These are phyloP conservation scores for Malurus leucopterus DNA, from an alignment of 2,797 vertebrate species.

Conservation along the genomic window DNA sequence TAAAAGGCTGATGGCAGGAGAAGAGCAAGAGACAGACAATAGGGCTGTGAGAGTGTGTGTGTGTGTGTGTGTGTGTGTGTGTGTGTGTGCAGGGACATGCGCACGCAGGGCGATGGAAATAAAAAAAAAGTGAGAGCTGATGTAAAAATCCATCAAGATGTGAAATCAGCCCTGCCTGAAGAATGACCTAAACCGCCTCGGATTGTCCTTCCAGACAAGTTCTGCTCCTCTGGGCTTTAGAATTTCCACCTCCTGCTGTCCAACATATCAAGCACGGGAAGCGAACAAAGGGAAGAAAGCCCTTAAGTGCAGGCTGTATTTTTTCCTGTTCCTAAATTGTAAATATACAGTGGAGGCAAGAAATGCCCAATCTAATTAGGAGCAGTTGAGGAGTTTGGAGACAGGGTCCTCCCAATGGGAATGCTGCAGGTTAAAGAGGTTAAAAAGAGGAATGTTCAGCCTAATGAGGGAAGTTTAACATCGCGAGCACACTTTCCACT, in stretches of 20 bases:
- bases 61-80: background rate
- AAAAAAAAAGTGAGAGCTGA: background rate
- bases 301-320: slow-evolving; percentile 50
- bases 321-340: slow-evolving; percentile 59
- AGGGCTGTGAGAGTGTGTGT: background rate
- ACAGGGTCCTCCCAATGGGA: slow-evolving; percentile 65
- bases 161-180: background rate
- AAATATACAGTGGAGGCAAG: slow-evolving; percentile 65
- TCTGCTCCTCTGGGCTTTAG: slow-evolving; percentile 47
- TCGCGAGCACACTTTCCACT: slow-evolving; percentile 4
- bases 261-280: slow-evolving; percentile 30
- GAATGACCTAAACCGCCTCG: background rate
- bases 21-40: slow-evolving; percentile 45
- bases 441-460: slow-evolving; percentile 71
- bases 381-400: slow-evolving; percentile 62
- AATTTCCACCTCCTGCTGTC: slow-evolving; percentile 57
- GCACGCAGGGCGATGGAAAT: background rate
- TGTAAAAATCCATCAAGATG: slow-evolving; percentile 39
- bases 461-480: slow-evolving; percentile 60
- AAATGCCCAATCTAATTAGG: slow-evolving; percentile 69
- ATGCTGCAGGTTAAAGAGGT: slow-evolving; percentile 66
- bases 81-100: background rate
- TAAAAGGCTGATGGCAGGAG: slow-evolving; percentile 64
- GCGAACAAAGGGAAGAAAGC: slow-evolving; percentile 1
- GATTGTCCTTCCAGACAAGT: slow-evolving; percentile 23